phyloP scores from a whole-genome alignment of 1,140 invertebrate species.

The Drepana arcuata region DNA sequence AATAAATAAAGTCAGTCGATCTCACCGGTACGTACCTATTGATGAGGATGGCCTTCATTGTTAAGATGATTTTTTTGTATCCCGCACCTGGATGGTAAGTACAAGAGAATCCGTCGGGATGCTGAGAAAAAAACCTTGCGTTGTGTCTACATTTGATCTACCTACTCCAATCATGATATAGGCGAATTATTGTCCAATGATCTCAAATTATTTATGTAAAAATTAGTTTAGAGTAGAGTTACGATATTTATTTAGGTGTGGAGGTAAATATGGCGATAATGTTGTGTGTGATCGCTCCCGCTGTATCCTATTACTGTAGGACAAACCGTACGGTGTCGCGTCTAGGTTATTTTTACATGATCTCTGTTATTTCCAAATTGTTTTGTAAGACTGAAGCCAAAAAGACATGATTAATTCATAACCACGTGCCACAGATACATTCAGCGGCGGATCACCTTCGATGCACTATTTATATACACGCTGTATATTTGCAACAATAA shows the following conservation, averaged over 20 bases:
- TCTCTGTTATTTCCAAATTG: conserved; percentile 52
- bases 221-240: conserved; percentile 31
- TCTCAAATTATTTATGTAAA: conserved; percentile 66
- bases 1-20: too few species aligned
- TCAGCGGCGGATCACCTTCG: neutral
- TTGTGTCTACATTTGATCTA: too few species aligned
- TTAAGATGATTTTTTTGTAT: conserved; percentile 24
- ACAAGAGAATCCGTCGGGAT: too few species aligned
- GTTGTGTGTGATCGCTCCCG: conserved; percentile 3
- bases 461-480: neutral
- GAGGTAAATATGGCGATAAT: conserved; percentile 3
- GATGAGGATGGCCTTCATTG: neutral
- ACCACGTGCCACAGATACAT: too few species aligned
- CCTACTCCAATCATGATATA: too few species aligned
- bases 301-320: too few species aligned
- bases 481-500: too few species aligned
- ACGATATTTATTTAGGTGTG: conserved; percentile 44
- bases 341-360: conserved; percentile 16
- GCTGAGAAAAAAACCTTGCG: too few species aligned
- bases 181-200: conserved; percentile 60
- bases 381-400: conserved; percentile 28
- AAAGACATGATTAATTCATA: conserved; percentile 4
- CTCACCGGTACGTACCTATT: neutral
- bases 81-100: conserved; percentile 44
- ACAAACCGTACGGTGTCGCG: conserved; percentile 2